Conservation (phyloP, 2,888 invertebrate species). For the Calliscelio sp. region DNA sequence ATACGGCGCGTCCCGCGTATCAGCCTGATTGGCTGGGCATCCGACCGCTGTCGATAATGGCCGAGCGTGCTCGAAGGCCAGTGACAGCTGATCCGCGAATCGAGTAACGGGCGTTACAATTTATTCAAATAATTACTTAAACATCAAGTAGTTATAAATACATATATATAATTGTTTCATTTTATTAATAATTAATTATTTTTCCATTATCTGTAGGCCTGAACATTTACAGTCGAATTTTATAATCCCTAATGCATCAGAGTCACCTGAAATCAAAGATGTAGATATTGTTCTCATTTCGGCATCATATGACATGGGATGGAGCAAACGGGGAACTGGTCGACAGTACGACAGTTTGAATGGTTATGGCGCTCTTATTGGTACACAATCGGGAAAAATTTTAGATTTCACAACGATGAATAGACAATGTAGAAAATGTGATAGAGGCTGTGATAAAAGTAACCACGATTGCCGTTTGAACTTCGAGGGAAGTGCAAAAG, state of each 20-base stretch:
- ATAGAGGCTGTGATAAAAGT: slow-evolving; percentile 47
- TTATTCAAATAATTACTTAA: no score
- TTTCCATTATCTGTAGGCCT: no score
- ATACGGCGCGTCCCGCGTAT: no score
- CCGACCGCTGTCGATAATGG: no score
- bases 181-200: no score
- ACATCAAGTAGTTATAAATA: no score
- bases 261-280: no score
- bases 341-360: slow-evolving; percentile 75
- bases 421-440: slow-evolving; percentile 75
- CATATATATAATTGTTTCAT: no score
- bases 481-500: slow-evolving; percentile 76
- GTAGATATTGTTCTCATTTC: slow-evolving; percentile 63
- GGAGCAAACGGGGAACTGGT: slow-evolving; percentile 75
- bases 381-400: slow-evolving; percentile 25
- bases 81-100: no score
- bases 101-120: no score
- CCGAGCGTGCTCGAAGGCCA: no score
- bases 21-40: no score
- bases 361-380: slow-evolving; percentile 74
- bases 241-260: background rate
- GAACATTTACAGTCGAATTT: background rate
- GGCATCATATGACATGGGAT: slow-evolving; percentile 77
- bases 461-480: slow-evolving; percentile 77
- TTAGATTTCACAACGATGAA: slow-evolving; percentile 68